These are phyloP conservation scores for Dynastes hyllus DNA, from an alignment of 2,888 invertebrate species.

Conservation along the genomic window DNA sequence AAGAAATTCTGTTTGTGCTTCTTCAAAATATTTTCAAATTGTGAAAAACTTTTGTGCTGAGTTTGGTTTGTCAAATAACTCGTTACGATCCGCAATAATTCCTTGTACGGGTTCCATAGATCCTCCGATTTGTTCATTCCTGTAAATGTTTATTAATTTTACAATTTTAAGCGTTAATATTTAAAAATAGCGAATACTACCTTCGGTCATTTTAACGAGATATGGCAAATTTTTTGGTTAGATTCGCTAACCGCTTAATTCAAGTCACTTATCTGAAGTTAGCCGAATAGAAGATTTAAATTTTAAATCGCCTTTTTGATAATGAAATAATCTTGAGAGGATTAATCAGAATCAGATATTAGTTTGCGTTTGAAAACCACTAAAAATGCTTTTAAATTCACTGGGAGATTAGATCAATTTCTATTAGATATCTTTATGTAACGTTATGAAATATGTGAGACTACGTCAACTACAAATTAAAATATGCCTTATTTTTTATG, in stretches of 20 bases:
- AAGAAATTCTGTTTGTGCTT: constrained; percentile 91
- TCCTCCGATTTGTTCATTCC: constrained; percentile 76
- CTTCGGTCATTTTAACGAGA: constrained; percentile 46
- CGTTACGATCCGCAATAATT: constrained; percentile 81
- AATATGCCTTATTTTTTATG: no score
- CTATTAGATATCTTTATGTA: no score
- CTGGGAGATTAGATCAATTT: no score
- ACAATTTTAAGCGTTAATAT: constrained; percentile 6
- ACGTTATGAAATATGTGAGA: no score
- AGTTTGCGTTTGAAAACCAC: neutral
- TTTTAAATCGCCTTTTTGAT: neutral
- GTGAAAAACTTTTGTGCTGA: constrained; percentile 75
- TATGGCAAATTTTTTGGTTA: constrained; percentile 15
- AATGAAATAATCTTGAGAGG: neutral
- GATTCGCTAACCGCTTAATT: constrained; percentile 31
- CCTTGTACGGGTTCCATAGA: constrained; percentile 90
- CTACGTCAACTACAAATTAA: no score
- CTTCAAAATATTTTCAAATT: constrained; percentile 84
- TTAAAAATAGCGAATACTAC: constrained; percentile 37
- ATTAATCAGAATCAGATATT: neutral
- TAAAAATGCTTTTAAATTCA: neutral
- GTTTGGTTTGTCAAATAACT: constrained; percentile 78
- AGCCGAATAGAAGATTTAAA: constrained; percentile 1
- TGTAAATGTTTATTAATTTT: constrained; percentile 37
- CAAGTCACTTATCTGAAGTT: constrained; percentile 19